Evolutionary conservation across 2,888 invertebrate species (phyloP).

Genomic region (Chrysina gloriosa): DNA sequence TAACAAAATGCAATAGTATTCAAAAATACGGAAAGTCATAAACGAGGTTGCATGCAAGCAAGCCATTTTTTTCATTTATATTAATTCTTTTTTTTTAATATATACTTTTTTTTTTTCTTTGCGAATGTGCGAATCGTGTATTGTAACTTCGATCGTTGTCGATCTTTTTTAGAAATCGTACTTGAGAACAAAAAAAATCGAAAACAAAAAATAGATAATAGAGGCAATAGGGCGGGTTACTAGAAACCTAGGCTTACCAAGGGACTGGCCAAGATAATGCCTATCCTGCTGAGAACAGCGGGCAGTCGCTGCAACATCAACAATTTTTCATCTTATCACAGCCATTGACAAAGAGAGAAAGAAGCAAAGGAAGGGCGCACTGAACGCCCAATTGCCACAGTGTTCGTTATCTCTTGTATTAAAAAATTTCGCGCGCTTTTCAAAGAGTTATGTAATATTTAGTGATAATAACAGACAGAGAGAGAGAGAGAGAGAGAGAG

Average conservation of each 20-base stretch:
- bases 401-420: slow-evolving; percentile 3
- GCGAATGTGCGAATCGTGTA: slow-evolving; percentile 50
- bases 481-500: no score
- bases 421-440: not conserved
- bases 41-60: slow-evolving; percentile 48
- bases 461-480: no score
- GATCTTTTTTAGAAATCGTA: no score
- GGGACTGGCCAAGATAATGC: slow-evolving; percentile 95
- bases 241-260: slow-evolving; percentile 79
- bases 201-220: not conserved
- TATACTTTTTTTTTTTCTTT: no score
- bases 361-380: slow-evolving; percentile 24
- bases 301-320: slow-evolving; percentile 89
- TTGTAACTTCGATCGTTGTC: no score
- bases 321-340: slow-evolving; percentile 60
- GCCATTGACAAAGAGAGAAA: slow-evolving; percentile 40
- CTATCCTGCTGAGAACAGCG: slow-evolving; percentile 95
- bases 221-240: slow-evolving; percentile 51
- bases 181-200: slow-evolving; percentile 14
- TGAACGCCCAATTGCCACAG: slow-evolving; percentile 29
- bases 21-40: not conserved
- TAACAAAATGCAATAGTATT: not conserved
- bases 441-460: no score
- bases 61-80: no score
- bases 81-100: no score